These are phyloP conservation scores for Gallirallus australis DNA, from an alignment of 2,797 vertebrate species.

Conservation along the genomic window DNA sequence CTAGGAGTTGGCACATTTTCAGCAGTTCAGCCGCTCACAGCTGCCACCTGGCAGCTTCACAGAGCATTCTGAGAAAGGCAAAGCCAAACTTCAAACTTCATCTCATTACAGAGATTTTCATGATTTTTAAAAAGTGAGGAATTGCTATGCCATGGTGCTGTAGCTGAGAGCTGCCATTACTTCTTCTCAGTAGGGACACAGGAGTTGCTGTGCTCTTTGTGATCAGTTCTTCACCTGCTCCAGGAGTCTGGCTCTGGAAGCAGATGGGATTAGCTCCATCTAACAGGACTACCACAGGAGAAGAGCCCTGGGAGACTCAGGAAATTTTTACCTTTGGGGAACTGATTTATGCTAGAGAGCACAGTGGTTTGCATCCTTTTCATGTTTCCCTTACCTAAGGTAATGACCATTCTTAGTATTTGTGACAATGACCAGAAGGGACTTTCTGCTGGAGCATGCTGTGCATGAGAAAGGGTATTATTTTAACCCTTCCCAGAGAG, in stretches of 20 bases:
- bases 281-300: background rate
- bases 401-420: background rate
- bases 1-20: background rate
- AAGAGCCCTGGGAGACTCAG: background rate
- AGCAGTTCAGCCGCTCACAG: background rate
- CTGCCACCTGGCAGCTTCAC: background rate
- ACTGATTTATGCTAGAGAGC: background rate
- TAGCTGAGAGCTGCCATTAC: background rate
- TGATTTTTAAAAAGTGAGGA: background rate
- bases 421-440: background rate
- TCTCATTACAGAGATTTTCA: background rate
- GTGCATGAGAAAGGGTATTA: background rate
- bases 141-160: background rate
- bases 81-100: background rate
- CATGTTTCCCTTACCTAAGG: background rate
- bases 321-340: background rate
- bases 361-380: background rate
- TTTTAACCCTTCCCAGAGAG: background rate
- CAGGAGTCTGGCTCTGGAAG: background rate
- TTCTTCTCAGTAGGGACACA: background rate
- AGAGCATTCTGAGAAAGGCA: background rate
- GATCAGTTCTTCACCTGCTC: background rate
- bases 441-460: background rate
- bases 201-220: background rate
- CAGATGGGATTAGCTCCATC: background rate